Conservation (phyloP, 2,113 vertebrate genomes). For the Aythya baeri region DNA sequence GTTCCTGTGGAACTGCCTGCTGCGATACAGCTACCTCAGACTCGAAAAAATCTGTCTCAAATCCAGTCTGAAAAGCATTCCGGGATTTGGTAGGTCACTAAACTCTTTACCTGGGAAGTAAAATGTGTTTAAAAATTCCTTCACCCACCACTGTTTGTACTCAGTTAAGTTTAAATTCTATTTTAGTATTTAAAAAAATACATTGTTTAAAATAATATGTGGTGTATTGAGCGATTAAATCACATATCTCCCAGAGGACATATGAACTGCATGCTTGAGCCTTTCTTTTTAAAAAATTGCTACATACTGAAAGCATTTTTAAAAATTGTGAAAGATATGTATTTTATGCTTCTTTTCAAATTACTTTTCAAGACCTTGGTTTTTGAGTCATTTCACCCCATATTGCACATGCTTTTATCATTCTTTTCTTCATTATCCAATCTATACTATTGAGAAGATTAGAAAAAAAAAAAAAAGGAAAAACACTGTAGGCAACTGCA, state of each 20-base stretch:
- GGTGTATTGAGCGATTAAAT: neutral
- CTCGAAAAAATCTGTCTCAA: constrained; percentile 98
- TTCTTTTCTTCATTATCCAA: constrained; percentile 11
- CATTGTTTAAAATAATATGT: neutral
- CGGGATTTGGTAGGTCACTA: constrained; percentile 90
- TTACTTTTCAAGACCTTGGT: neutral
- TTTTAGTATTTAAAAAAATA: neutral
- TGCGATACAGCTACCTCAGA: constrained; percentile 96
- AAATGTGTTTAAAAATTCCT: neutral
- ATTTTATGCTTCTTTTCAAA: neutral
- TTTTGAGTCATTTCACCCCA: neutral
- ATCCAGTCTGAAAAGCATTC: constrained; percentile 91
- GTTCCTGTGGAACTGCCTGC: constrained; percentile 97
- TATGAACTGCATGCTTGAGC: neutral
- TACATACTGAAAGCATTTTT: neutral
- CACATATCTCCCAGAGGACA: neutral
- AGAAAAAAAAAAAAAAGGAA: neutral
- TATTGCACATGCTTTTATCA: neutral
- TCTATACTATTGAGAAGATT: neutral
- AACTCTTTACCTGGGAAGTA: constrained; percentile 2
- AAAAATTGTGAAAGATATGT: neutral
- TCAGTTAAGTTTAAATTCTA: neutral
- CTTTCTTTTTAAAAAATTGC: constrained; percentile 13
- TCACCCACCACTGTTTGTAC: neutral
- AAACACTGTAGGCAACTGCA: neutral